Evolutionary conservation across 2,797 vertebrate genomes (phyloP).

Genomic region (Molossus molossus): DNA sequence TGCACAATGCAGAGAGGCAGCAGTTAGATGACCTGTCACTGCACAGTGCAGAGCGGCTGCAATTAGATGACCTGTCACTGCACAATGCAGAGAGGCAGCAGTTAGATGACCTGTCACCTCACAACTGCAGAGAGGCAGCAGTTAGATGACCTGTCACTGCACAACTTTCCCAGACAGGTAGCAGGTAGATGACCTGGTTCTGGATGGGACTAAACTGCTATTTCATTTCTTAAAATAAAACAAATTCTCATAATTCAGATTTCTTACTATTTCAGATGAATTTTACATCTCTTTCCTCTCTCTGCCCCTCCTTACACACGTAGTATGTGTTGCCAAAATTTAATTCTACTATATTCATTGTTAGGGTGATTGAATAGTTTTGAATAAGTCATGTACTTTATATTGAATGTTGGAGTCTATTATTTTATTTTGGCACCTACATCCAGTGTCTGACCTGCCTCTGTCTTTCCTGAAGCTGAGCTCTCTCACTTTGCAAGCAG

Average conservation of each 20-base stretch:
- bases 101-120: too few relatives aligned
- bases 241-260: neutral
- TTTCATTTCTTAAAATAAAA: constrained; percentile 11
- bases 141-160: neutral
- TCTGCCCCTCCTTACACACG: neutral
- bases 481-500: constrained; percentile 28
- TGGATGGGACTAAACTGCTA: neutral
- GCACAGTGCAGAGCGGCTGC: too few relatives aligned
- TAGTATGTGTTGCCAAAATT: neutral
- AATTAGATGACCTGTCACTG: too few relatives aligned
- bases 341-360: neutral
- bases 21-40: too few relatives aligned
- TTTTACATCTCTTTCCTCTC: neutral
- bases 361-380: neutral
- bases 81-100: too few relatives aligned
- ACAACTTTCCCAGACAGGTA: neutral
- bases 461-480: neutral
- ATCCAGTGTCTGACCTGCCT: neutral
- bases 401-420: neutral
- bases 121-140: too few relatives aligned
- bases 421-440: constrained; percentile 6
- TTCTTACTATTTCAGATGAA: constrained; percentile 9
- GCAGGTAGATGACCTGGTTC: neutral
- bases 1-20: too few relatives aligned
- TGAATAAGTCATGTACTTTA: neutral